These are phyloP conservation scores for Brachyrhaphis roseni DNA, from an alignment of 2,797 vertebrate species.

Conservation along the genomic window DNA sequence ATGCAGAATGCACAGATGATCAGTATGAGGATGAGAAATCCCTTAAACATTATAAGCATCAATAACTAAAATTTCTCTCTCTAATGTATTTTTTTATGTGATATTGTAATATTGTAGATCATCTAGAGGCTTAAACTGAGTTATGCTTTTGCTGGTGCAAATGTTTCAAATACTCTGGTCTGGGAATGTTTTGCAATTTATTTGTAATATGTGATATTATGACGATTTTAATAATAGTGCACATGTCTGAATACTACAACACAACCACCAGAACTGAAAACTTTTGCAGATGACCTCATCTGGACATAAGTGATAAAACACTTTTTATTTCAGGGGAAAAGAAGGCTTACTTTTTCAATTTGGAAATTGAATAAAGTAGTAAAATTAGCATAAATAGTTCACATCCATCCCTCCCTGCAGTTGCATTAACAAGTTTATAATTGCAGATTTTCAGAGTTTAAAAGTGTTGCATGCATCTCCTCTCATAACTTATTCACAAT, in stretches of 20 bases:
- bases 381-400: conserved; percentile 1
- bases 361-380: not conserved
- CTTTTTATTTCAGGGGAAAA: not conserved
- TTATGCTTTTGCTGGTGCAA: not conserved
- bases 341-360: not conserved
- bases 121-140: not conserved
- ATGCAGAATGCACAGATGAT: not conserved
- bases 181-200: not conserved
- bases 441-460: not conserved
- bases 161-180: not conserved
- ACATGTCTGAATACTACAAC: not conserved
- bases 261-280: not conserved
- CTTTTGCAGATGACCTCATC: not conserved
- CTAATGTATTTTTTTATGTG: not conserved
- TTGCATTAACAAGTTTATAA: not conserved
- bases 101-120: not conserved
- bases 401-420: not conserved
- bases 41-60: not conserved
- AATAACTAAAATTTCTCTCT: not conserved
- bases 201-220: not conserved
- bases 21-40: conserved; percentile 1
- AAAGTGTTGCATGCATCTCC: not conserved
- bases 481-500: not conserved
- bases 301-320: not conserved
- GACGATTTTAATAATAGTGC: not conserved